Percentiles rank a stretch among this genome's conserved stretches.
Evolutionary conservation across 2,888 invertebrate genomes (phyloP).

Genomic region (Mythimna loreyi): DNA sequence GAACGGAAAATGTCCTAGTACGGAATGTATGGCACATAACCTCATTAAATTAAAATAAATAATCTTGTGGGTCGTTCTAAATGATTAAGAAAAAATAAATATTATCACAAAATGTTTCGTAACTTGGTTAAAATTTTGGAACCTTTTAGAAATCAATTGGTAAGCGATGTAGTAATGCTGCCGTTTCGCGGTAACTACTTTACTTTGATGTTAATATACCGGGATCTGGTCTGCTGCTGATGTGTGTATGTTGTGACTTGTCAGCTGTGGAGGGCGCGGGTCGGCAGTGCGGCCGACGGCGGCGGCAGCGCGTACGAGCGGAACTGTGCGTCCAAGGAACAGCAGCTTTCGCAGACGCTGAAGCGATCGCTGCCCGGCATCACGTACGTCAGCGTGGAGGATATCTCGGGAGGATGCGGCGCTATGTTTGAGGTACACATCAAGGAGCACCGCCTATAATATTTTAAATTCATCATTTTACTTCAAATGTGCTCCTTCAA

Average conservation of each 20-base stretch:
- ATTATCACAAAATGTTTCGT: slow-evolving; percentile 76
- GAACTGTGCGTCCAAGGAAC: slow-evolving; percentile 81
- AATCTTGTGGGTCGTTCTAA: not conserved
- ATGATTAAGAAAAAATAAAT: not conserved
- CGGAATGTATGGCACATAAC: not conserved
- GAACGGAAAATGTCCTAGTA: not conserved
- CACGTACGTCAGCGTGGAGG: slow-evolving; percentile 92
- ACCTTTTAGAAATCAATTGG: slow-evolving; percentile 79
- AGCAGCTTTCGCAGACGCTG: slow-evolving; percentile 79
- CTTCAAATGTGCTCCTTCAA: no score
- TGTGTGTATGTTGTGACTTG: slow-evolving; percentile 62
- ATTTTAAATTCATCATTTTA: not conserved
- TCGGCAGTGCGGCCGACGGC: slow-evolving; percentile 61
- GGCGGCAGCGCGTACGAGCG: slow-evolving; percentile 75
- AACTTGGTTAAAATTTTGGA: slow-evolving; percentile 78
- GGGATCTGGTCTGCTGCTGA: not conserved
- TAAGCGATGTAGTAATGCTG: slow-evolving; percentile 62
- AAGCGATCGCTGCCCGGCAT: slow-evolving; percentile 91
- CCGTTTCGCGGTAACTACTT: not conserved
- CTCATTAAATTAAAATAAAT: not conserved
- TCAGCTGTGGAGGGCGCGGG: slow-evolving; percentile 63
- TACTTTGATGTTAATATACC: no score
- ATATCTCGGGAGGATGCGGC: slow-evolving; percentile 95
- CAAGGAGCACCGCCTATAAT: not conserved
- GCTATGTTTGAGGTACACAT: slow-evolving; percentile 93